Percentiles rank a stretch among this genome's conserved stretches.
Evolutionary conservation across 2,113 vertebrate species (phyloP).

Genomic region (human (Homo sapiens)): GRCh38 chr14:88332001-88332500

Average conservation of each 20-base stretch:
- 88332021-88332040: not conserved
- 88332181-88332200: constrained; percentile 22
- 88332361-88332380: not conserved
- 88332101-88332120: not conserved
- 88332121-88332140: not conserved
- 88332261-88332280: not conserved
- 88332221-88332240: not conserved
- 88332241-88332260: constrained; percentile 42
- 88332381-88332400: not conserved
- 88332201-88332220: not conserved
- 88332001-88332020: not conserved
- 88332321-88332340: not conserved
- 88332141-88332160: not conserved
- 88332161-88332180: constrained; percentile 18
- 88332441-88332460: not conserved
- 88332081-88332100: not conserved
- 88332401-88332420: constrained; percentile 19
- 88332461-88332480: not conserved
- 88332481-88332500: not conserved
- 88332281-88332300: not conserved
- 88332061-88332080: not conserved
- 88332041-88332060: not conserved
- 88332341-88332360: not conserved
- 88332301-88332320: not conserved
- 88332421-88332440: constrained; percentile 39